Base-by-base conservation (phyloP, 2,888 invertebrate species). In the Andrena fulva region DNA sequence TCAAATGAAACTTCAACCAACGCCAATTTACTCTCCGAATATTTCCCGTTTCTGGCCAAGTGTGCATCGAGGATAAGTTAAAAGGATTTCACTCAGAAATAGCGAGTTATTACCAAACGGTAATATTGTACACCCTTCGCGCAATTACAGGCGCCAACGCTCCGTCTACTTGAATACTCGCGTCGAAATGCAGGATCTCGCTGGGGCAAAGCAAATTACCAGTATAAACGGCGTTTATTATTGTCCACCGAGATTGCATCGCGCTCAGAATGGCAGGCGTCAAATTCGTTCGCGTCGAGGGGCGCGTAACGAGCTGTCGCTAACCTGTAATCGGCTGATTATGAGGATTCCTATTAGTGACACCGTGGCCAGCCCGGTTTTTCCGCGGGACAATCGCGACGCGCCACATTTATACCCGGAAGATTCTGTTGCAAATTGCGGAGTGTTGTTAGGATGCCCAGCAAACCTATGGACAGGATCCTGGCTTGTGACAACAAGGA, bases 371-470 rank as follows among this genome's bases (percentile, higher is more conserved):
- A 29, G 64, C 6, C 42, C 33, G 50, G 20, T 73, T 80, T 75
- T 77, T 64, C 35, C 70, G 6, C 20, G 54, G 74, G 73, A 84
- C 54, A 35, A 29, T 31, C 24, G 31, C 12, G 50, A 12, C 54
- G 35, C 42, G 31, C 35, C 64, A 42, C 64, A 71, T 85, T 83
- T 78, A 85, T 86, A 80, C 69, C 35, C 66, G 71, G 64, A 68
- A 77, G 70, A 76, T 85, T 77, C 50, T 71, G 70, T 68, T 73
- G 85, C 73, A 80, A 81, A 85, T 83, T 74, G 64, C 66, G 62
- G 62, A 77, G 42, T 35, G 35, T 35, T 35, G 10, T 35, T 10
- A 35, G 10, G 35, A 35, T 10, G 35, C 3, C 10, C 35, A 35
- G 10, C 35, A 35, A 35, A 35, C 2, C 10, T 10, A 42, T 42